Base-by-base conservation (phyloP, 2,797 vertebrate species). In the Pelodytes ibericus region DNA sequence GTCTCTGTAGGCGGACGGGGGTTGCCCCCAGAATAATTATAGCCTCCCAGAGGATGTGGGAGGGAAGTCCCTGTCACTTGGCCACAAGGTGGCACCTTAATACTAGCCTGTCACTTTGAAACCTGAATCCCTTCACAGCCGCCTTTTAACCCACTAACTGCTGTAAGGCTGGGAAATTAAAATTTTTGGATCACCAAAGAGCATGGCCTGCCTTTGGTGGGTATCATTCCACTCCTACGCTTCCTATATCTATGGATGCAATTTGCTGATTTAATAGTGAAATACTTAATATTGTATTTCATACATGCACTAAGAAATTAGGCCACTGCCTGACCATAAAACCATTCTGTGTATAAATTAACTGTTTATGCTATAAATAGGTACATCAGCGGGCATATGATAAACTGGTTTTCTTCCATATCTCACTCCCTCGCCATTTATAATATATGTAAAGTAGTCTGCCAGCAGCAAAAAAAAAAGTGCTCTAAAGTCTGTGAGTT, bases 11-110 rank as follows among this genome's bases (percentile, higher is more conserved):
- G 51, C 44, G 69, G 56, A 33, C 67, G 44, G 69, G 27, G 56
- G 76, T 70, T 57, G 51, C 59, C 74, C 57, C 36, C 61, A 57
- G 31, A 25, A 73, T 79, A 79, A 73, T 79, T 79, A 69, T 18
- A 72, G 57, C 20, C 25, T 63, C 16, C 11, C 53, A 30, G 49
- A 24, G 60, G 10, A 33, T 61, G 71, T 79, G 31, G 76, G 76
- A 56, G 63, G 71, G 76, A 44, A 33, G 57, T 61, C 64, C 64
- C 64, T 73, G 76, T 72, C 57, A 62, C 67, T 53, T 73, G 44
- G 1, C 33, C 27, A 39, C 71, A 57, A 73, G 76, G 71, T 73
- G 76, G 71, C 76, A 73, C 44, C 29, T 57, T 79, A 79, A 79
- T 79, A 61, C 59, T 26, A 79, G 70, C 57, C 15, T 79, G 76